Conservation (phyloP, 1,140 invertebrate species). For the Cyclargus thomasi region DNA sequence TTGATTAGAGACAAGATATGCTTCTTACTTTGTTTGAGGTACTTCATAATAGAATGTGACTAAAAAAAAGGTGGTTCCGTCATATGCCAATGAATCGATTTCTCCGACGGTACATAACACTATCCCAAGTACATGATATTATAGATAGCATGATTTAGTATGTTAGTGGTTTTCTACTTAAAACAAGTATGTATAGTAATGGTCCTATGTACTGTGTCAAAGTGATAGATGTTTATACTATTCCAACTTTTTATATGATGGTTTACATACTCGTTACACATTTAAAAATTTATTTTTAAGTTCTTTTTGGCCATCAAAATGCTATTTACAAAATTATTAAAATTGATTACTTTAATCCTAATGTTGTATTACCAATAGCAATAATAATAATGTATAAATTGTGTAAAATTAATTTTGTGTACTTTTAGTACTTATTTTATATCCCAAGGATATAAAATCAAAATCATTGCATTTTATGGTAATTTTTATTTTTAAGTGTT, state of each 20-base stretch:
- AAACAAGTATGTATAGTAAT: not conserved
- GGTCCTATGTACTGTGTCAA: not conserved
- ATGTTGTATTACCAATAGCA: not conserved
- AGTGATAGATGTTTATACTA: not conserved
- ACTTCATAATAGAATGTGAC: no score
- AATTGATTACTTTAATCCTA: not conserved
- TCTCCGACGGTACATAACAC: not conserved
- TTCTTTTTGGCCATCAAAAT: not conserved
- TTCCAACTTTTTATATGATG: not conserved
- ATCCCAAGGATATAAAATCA: not conserved
- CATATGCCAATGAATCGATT: no score
- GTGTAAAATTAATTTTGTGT: not conserved
- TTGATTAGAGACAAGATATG: no score
- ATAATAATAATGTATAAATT: not conserved
- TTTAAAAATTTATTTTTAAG: not conserved
- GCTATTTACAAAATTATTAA: no score
- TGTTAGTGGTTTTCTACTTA: not conserved
- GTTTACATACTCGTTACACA: not conserved
- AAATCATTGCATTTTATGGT: conserved; percentile 30
- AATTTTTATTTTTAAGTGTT: conserved; percentile 31
- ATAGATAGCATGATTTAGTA: conserved; percentile 4
- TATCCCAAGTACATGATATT: conserved; percentile 8
- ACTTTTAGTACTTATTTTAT: not conserved
- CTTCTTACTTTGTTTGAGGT: no score
- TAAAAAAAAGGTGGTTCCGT: no score